A percentile compares a stretch with the other conserved stretches of the same genome.
phyloP scores from a whole-genome alignment of 2,888 invertebrate genomes.

The Tenthredo notha region DNA sequence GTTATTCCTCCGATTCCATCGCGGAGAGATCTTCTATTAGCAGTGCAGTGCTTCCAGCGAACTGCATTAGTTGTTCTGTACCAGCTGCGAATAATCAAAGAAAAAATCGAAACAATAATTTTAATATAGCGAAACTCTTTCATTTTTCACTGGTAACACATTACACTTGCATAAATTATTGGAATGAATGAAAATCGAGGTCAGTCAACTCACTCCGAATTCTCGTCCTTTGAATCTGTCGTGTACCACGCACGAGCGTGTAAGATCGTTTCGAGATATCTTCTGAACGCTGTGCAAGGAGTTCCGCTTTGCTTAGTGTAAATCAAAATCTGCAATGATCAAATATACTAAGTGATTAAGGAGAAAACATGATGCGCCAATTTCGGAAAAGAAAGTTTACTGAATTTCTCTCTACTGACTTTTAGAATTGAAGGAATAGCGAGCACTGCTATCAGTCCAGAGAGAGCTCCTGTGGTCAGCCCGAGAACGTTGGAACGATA shows the following conservation, averaged over 20 bases:
- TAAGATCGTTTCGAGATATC: constrained; percentile 89
- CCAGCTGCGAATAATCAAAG: constrained; percentile 77
- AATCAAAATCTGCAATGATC: constrained; percentile 77
- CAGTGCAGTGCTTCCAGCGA: constrained; percentile 83
- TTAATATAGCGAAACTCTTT: background rate
- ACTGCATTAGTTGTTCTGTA: constrained; percentile 85
- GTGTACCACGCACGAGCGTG: constrained; percentile 88
- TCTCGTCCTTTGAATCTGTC: constrained; percentile 77
- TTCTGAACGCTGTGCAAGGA: constrained; percentile 83
- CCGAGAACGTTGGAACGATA: constrained; percentile 85
- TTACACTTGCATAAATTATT: background rate
- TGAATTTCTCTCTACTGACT: constrained; percentile 73
- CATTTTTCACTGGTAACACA: background rate
- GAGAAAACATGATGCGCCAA: background rate
- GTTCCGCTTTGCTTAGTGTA: constrained; percentile 85
- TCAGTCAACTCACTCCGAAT: constrained; percentile 63
- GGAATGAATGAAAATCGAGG: background rate
- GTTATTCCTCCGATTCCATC: constrained; percentile 81
- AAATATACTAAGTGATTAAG: background rate
- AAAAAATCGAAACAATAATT: background rate
- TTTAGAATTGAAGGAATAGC: constrained; percentile 86
- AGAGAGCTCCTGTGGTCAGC: constrained; percentile 83
- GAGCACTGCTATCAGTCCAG: constrained; percentile 87
- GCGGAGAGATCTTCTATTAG: constrained; percentile 78
- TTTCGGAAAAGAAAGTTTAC: background rate